phyloP scores from a whole-genome alignment of 2,113 vertebrate species.

The Acinonyx jubatus region DNA sequence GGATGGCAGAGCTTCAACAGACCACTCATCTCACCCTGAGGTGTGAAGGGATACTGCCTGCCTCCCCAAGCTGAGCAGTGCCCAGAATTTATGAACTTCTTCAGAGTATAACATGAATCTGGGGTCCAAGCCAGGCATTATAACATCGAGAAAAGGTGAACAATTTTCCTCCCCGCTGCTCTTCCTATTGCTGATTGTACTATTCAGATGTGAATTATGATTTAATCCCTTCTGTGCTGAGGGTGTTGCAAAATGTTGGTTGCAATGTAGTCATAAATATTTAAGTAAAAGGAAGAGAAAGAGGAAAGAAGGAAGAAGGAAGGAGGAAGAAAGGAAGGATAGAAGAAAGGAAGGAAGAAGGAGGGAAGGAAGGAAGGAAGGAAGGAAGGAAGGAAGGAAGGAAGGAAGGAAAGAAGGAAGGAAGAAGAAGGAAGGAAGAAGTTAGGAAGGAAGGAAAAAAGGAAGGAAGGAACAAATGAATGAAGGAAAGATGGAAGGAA shows the following conservation, averaged over 20 bases:
- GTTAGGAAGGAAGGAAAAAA: background rate
- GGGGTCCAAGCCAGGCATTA: conserved; percentile 54
- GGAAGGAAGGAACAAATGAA: background rate
- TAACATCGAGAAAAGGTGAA: conserved; percentile 27
- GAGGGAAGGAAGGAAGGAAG: accelerated
- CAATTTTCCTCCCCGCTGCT: background rate
- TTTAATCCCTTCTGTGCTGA: conserved; percentile 53
- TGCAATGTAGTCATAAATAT: conserved; percentile 32
- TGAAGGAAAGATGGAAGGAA: background rate
- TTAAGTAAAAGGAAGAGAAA: conserved; percentile 45
- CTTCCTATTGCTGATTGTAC: conserved; percentile 38
- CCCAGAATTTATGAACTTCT: conserved; percentile 70
- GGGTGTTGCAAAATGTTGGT: conserved; percentile 41
- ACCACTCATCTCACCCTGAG: conserved; percentile 11
- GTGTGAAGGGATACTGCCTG: background rate
- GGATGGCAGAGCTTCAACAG: background rate
- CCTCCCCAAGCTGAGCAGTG: conserved; percentile 16
- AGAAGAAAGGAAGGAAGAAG: accelerated
- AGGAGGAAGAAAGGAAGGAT: accelerated
- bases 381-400: background rate
- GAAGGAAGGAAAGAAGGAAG: accelerated
- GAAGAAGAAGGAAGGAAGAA: background rate
- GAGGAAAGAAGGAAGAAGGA: background rate
- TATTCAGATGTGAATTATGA: conserved; percentile 46
- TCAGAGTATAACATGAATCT: background rate